Conservation (phyloP, 1,140 invertebrate genomes). For the Anastrepha obliqua region DNA sequence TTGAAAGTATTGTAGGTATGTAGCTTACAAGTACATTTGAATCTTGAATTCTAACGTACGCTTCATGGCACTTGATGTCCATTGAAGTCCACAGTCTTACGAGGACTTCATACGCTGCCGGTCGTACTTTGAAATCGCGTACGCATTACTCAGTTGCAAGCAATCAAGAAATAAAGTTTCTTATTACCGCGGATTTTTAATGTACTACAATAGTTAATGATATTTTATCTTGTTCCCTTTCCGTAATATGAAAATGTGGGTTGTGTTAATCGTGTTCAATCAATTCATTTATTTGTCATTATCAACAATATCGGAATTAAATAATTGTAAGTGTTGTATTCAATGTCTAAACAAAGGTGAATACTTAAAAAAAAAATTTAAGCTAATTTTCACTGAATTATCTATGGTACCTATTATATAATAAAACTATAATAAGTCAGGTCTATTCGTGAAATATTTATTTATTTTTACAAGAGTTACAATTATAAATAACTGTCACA, state of each 20-base stretch:
- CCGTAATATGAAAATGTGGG: neutral
- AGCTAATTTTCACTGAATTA: neutral
- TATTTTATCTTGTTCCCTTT: no score
- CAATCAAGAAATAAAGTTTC: neutral
- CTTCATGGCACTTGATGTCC: conserved; percentile 5
- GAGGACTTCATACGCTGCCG: neutral
- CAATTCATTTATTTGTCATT: conserved; percentile 33
- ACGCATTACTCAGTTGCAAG: neutral
- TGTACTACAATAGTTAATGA: neutral
- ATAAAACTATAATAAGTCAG: no score
- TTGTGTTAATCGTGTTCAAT: neutral
- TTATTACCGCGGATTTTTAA: neutral
- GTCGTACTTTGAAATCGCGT: conserved; percentile 17
- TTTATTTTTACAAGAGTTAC: no score
- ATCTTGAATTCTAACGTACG: conserved; percentile 22
- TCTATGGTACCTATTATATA: no score
- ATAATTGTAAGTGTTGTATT: conserved; percentile 57
- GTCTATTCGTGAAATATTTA: no score
- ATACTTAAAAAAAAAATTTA: neutral
- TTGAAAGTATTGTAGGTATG: neutral
- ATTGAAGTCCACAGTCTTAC: conserved; percentile 12
- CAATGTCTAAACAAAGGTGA: neutral
- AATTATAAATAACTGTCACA: no score
- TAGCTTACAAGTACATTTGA: conserved; percentile 25
- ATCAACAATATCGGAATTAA: conserved; percentile 58